phyloP scores from a whole-genome alignment of 2,113 vertebrate genomes.

The Sinocyclocheilus anophthalmus region DNA sequence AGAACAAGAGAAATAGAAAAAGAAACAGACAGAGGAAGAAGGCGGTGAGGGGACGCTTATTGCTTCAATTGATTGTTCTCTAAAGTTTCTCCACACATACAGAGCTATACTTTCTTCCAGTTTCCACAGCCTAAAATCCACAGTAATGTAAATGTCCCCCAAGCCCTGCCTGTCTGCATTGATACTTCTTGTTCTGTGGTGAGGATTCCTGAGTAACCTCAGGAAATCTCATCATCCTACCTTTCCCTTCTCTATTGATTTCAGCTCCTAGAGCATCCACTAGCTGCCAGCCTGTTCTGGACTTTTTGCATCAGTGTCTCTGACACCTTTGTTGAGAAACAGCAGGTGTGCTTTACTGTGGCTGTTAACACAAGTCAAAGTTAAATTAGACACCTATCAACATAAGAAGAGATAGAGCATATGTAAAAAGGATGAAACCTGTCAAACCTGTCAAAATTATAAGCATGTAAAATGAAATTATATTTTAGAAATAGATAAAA shows the following conservation, averaged over 20 bases:
- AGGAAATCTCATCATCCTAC: neutral
- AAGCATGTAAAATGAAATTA: too few relatives aligned
- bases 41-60: neutral
- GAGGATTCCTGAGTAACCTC: neutral
- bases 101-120: neutral
- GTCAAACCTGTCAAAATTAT: too few relatives aligned
- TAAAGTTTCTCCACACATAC: neutral
- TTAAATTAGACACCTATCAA: neutral
- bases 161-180: conserved; percentile 6
- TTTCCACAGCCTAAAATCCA: neutral
- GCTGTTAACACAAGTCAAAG: neutral
- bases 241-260: neutral
- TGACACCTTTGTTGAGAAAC: neutral
- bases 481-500: too few relatives aligned
- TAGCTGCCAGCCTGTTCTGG: neutral
- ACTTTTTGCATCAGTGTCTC: neutral
- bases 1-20: neutral
- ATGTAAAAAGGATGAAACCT: neutral
- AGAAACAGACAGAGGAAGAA: neutral
- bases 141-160: neutral
- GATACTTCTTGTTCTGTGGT: conserved; percentile 3
- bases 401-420: neutral
- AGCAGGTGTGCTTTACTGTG: neutral
- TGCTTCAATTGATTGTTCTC: conserved; percentile 34
- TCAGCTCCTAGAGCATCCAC: neutral